Base-by-base conservation (phyloP, 37 sponge, comb jelly and placozoan genomes). In the Bolinopsis microptera region DNA sequence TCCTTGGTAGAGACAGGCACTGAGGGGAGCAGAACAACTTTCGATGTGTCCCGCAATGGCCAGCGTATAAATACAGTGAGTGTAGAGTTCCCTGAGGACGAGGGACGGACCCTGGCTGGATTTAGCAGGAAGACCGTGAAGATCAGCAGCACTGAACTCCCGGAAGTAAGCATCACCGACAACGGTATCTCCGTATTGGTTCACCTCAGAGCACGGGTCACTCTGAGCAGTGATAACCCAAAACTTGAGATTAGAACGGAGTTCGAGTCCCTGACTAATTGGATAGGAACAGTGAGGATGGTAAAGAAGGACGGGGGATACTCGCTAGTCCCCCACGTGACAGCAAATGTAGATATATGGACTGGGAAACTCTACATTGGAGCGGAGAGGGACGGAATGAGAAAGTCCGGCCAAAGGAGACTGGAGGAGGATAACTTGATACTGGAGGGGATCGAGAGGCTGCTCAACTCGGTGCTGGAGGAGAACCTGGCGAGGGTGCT, bases 391-490 rank as follows among this genome's bases (percentile, higher is more conserved):
- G 74, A 22, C 74, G 74, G 74, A 1, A 22, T n/a, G 74, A 22
- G 2, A 5, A 1, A 22, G 25, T 8, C 74, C 21, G 16, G 25
- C 26, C 74, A 70, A 26, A 26, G 74, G 26, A 70, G 26, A n/a
- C 74, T 70, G 74, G 74, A 70, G 28, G 74, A 70, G 74, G 74
- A n/a, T 22, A n/a, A 70, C 74, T 2, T 3, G 74, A 70, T 70
- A 9, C 74, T 70, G 74, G 74, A 70, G 2, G 26, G 24, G 74
- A 70, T 70, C 5, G 74, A 70, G 74, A 9, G 74, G 2, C 74
- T 70, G 25, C 74, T 70, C 24, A 70, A 70, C 30, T 22, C 28
- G 24, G 2, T 70, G 74, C 74, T 70, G 74, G 74, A 70, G 74
- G 74, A 70, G 74, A 70, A 70, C 30, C 74, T 70, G 30, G 74